phyloP scores from a whole-genome alignment of 2,797 vertebrate genomes.

The Petrocephalus sullivani region DNA sequence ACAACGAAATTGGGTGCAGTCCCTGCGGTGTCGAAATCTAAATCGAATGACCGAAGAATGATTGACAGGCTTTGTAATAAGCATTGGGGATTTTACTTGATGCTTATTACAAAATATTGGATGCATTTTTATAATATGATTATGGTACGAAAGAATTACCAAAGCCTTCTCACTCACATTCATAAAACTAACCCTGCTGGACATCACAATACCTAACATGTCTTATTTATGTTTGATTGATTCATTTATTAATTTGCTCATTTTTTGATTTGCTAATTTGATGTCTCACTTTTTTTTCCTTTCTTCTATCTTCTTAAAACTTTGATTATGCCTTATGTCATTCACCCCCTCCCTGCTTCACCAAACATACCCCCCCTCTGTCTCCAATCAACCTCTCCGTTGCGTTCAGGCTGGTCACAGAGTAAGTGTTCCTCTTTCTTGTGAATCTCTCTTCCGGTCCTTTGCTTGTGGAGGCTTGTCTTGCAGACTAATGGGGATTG shows the following conservation, averaged over 20 bases:
- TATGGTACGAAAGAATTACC: not conserved
- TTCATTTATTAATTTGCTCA: constrained; percentile 54
- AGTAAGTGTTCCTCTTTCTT: constrained; percentile 81
- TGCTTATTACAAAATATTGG: not conserved
- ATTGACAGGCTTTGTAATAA: not conserved
- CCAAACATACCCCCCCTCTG: constrained; percentile 54
- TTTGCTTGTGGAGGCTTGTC: constrained; percentile 52
- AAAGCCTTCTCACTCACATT: not conserved
- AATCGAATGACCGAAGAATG: not conserved
- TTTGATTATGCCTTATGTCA: constrained; percentile 67
- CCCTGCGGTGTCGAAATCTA: no score
- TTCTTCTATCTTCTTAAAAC: constrained; percentile 66
- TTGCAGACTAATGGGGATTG: constrained; percentile 46
- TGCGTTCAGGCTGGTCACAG: constrained; percentile 93
- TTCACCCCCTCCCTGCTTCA: constrained; percentile 61
- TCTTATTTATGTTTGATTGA: constrained; percentile 37
- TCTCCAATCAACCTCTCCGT: constrained; percentile 84
- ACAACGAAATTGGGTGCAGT: no score
- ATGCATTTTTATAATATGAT: not conserved
- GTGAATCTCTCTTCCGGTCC: constrained; percentile 49
- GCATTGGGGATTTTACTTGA: not conserved
- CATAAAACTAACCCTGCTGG: constrained; percentile 21
- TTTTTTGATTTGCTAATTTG: constrained; percentile 66
- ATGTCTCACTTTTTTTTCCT: constrained; percentile 57
- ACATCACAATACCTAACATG: constrained; percentile 26